phyloP scores from a whole-genome alignment of 2,113 vertebrate species.

The Salminus brasiliensis region DNA sequence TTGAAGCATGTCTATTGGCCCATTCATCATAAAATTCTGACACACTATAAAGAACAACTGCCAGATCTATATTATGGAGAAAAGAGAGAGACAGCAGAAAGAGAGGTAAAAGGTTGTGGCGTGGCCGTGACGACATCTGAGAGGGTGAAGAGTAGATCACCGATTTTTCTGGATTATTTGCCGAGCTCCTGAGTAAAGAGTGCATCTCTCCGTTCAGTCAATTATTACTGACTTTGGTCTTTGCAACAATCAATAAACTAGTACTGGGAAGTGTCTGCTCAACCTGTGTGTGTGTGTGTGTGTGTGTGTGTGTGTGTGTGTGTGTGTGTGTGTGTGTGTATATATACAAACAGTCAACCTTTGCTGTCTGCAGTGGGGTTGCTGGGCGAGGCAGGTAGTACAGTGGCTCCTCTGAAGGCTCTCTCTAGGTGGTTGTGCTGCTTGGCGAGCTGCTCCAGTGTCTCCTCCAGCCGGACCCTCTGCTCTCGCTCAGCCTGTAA shows the following conservation, averaged over 20 bases:
- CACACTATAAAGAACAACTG: no score
- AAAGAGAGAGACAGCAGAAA: no score
- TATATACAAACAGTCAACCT: slow-evolving; percentile 70
- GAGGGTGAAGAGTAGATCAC: neutral
- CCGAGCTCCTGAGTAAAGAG: neutral
- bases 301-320: no score
- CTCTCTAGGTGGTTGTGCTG: slow-evolving; percentile 97
- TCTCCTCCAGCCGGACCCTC: slow-evolving; percentile 92
- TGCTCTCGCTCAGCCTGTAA: slow-evolving; percentile 92
- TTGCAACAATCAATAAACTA: neutral
- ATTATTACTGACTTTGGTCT: neutral
- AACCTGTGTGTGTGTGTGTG: no score
- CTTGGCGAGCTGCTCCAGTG: slow-evolving; percentile 93
- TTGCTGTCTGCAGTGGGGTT: slow-evolving; percentile 75
- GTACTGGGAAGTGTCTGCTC: neutral
- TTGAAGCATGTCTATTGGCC: no score
- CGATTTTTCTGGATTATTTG: neutral
- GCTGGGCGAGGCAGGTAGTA: slow-evolving; percentile 76
- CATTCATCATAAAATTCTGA: no score
- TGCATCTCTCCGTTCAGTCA: neutral
- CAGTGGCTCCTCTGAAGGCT: slow-evolving; percentile 91
- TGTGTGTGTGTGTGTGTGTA: no score
- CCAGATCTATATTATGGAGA: no score
- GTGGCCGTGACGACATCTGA: neutral
- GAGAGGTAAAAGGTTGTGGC: neutral